Evolutionary conservation across 92 coral and sea anemone species (phyloP), one percentile per base, ranked within the genome.

Genomic region (Anthopleura xanthogrammica): DNA sequence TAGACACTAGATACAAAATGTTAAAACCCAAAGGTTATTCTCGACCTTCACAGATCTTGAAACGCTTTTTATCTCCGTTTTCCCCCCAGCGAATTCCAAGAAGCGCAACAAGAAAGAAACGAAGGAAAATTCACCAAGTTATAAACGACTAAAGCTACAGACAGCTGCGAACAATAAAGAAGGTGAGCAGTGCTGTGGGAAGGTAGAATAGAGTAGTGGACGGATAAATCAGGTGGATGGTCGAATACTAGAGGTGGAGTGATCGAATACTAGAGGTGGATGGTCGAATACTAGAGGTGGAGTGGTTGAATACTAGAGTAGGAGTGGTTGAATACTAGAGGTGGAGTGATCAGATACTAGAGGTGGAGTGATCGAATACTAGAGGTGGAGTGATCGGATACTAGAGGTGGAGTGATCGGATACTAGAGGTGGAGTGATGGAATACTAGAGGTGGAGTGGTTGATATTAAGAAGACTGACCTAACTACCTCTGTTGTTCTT

Each of bases 111-210:
- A 70, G 65, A 68, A 68, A 68, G 74, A 43, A 39, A 81, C 73
- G 52, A 65, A 81, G 23, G 84, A 81, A 50, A 81, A 81, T 43
- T 68, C 77, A 7, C 84, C 84, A 46, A 81, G 64, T n/a, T 81
- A 68, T 52, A 81, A 81, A 81, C 65, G 84, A 52, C 74, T 70
- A 2, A 81, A 70, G 23, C n/a, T 68, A 81, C 64, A 36, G 17
- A 16, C 83, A 24, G 10, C 60, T 11, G 84, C 70, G n/a, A 55
- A 41, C 23, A 66, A 62, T 12, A 48, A 68, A 81, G 64, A 81
- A 70, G 84, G 84, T 81, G 20, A 42, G 77, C 4, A 12, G 12
- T 46, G 5, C 7, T 54, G 58, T 54, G 11, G 58, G 7, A 11
- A 14, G 58, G 16, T 54, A 14, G 58, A 12, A 54, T 14, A 54